Evolutionary conservation across 2,888 invertebrate species (phyloP), one percentile per base, ranked within the genome.

Genomic region (Leptodirus hochenwartii): DNA sequence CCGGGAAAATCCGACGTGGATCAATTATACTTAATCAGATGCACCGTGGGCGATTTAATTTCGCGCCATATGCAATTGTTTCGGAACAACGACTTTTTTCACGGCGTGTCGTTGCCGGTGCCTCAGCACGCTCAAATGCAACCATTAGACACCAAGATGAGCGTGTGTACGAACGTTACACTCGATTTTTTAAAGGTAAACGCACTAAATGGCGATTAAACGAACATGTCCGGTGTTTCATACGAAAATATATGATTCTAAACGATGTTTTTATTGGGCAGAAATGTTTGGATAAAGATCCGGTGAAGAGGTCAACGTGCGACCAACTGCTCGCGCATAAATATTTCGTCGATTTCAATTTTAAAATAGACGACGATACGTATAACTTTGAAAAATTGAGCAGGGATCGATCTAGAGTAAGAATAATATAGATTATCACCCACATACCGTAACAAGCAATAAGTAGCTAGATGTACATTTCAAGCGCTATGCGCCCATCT

Each of bases 1-100:
- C 96, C 98, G 0, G 98, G 98, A 22, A 85, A 93, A 55, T 95
- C 95, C 17, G 98, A 98, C 56, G 82, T 98, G 14, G 98, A 98
- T 60, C 96, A 98, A 56, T 60, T 98, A 31, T 96, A 90, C 60
- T 69, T 95, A 43, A 98, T 98, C 49, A 66, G 90, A 47, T 81
- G 80, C 56, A 93, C 93, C 2, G 64, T 96, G 35, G 96, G 96
- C 5, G 93, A 95, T 51, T 65, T 98, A 33, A 62, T 93, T 42
- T 84, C 87, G 0, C 64, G 93, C 35, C 98, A 98, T 56, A 78
- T 95, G 72, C 79, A 85, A 40, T 88, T 93, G 46, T 96, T 98
- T 58, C 84, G 84, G 44, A 80, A 78, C 46, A 98, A 98, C 53
- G 82, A 90, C 44, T 98, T 51, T 37, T 84, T 85, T 50, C 70